phyloP scores from a whole-genome alignment of 2,113 vertebrate genomes.

The Onychostoma macrolepis region DNA sequence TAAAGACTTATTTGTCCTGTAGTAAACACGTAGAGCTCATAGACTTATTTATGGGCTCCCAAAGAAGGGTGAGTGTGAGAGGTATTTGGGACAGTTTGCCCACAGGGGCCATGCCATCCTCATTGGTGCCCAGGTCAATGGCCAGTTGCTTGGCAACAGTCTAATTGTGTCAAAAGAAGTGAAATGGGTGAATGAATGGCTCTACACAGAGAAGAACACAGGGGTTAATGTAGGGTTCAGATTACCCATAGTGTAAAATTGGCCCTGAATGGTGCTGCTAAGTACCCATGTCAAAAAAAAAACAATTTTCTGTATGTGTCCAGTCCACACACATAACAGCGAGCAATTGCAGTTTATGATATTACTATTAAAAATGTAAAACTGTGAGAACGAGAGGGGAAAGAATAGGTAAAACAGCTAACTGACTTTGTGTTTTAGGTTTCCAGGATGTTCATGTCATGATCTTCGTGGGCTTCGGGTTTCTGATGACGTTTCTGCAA shows the following conservation, averaged over 20 bases:
- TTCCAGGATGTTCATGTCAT: slow-evolving; percentile 87
- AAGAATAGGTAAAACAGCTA: neutral
- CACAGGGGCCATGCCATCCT: slow-evolving; percentile 55
- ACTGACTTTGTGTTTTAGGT: slow-evolving; percentile 70
- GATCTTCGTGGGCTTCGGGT: slow-evolving; percentile 90
- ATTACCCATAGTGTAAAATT: neutral
- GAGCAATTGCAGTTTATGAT: neutral
- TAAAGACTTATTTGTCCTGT: neutral
- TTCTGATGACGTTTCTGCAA: slow-evolving; percentile 89
- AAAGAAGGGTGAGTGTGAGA: slow-evolving; percentile 18
- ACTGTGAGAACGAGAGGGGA: neutral
- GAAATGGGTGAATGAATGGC: slow-evolving; percentile 44
- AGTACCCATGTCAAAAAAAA: neutral
- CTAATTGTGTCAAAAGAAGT: slow-evolving; percentile 58
- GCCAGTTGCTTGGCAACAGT: slow-evolving; percentile 58
- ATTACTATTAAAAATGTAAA: slow-evolving; percentile 22
- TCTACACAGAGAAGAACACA: slow-evolving; percentile 21
- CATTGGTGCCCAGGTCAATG: slow-evolving; percentile 51
- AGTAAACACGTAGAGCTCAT: neutral
- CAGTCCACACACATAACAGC: neutral
- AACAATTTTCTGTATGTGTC: neutral
- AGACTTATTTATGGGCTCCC: slow-evolving; percentile 4
- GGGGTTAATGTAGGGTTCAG: slow-evolving; percentile 18
- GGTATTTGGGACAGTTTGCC: slow-evolving; percentile 63
- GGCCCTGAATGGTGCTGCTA: neutral